These are phyloP conservation scores for human DNA, from an alignment of 2,113 vertebrate species.

Conservation along the genomic window DNA sequence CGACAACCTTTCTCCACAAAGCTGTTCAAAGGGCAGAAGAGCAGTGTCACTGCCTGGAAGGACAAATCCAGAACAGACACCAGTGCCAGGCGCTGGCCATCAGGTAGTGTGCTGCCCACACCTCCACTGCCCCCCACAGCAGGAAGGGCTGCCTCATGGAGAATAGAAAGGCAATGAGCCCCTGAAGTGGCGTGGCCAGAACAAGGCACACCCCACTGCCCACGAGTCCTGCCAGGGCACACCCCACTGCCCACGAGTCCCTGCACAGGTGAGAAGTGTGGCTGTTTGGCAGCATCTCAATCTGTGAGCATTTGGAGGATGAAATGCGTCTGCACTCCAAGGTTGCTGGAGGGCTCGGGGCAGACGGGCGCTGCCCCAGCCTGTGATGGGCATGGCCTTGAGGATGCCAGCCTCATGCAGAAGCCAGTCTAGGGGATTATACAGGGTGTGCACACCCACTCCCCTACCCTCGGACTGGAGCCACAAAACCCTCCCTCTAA, in stretches of 20 bases:
- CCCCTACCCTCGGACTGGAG: background rate
- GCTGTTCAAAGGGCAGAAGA: background rate
- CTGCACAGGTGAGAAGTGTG: background rate
- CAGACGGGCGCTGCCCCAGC: background rate
- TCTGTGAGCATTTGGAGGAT: background rate
- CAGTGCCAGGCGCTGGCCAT: fast-evolving
- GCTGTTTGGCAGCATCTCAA: too few species aligned
- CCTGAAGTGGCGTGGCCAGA: background rate
- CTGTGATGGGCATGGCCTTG: fast-evolving
- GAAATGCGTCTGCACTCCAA: fast-evolving
- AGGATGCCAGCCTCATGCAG: background rate
- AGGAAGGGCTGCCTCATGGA: fast-evolving
- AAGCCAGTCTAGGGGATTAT: background rate
- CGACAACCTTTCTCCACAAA: background rate
- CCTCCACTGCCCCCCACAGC: background rate
- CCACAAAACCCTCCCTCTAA: too few species aligned
- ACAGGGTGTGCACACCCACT: too few species aligned
- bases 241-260: background rate
- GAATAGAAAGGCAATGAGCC: background rate
- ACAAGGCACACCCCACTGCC: background rate
- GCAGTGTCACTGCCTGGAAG: fast-evolving
- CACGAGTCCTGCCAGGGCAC: background rate
- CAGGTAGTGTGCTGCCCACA: fast-evolving
- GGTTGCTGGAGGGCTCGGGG: background rate
- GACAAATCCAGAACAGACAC: fast-evolving